These are phyloP conservation scores for Cryptus viduatorius DNA, from an alignment of 2,888 invertebrate species.

Conservation along the genomic window DNA sequence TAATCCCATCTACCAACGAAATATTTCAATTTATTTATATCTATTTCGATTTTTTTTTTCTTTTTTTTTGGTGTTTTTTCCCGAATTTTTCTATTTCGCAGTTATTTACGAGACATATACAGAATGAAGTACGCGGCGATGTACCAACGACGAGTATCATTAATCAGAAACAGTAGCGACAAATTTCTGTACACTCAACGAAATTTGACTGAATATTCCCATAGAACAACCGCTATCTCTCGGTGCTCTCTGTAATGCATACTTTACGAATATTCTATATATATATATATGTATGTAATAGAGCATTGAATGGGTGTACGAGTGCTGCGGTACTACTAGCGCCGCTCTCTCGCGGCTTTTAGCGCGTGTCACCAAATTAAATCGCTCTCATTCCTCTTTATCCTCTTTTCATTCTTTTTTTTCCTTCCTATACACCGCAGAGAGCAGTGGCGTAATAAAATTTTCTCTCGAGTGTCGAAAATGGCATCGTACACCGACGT, in stretches of 20 bases:
- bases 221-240: not conserved
- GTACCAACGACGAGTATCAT: conserved; percentile 6
- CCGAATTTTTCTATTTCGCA: not conserved
- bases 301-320: not conserved
- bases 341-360: conserved; percentile 20
- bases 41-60: not conserved
- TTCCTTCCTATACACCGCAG: not conserved
- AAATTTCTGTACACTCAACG: conserved; percentile 46
- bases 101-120: conserved; percentile 4
- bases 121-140: conserved; percentile 15
- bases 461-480: conserved; percentile 17
- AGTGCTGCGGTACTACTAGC: not conserved
- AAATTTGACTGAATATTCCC: conserved; percentile 40
- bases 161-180: conserved; percentile 61
- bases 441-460: conserved; percentile 46
- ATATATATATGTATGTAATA: not conserved
- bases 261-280: not conserved
- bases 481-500: not conserved
- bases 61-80: not conserved
- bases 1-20: not conserved
- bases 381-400: conserved; percentile 9
- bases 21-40: not conserved
- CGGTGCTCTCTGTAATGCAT: not conserved
- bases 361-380: conserved; percentile 52
- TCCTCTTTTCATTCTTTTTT: not conserved